These are phyloP conservation scores for Pyrrhosoma nymphula DNA, from an alignment of 2,888 invertebrate species.

Conservation along the genomic window DNA sequence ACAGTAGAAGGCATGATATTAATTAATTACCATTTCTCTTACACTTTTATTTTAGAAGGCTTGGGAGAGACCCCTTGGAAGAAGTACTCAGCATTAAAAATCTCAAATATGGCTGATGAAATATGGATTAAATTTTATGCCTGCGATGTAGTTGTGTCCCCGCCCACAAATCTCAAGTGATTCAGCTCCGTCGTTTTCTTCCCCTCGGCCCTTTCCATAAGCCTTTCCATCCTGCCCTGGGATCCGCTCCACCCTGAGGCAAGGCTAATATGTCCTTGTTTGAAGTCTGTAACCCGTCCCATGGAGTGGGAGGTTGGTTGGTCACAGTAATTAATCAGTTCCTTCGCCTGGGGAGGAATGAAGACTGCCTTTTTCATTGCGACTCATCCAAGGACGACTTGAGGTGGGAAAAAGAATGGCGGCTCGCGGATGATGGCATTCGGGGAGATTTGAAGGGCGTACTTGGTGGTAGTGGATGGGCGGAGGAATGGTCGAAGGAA, in stretches of 20 bases:
- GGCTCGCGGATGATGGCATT: slow-evolving; percentile 36
- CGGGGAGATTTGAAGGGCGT: not conserved
- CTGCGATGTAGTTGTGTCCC: not conserved
- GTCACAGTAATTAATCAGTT: slow-evolving; percentile 67
- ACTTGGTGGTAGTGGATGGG: not conserved
- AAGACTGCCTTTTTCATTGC: slow-evolving; percentile 48
- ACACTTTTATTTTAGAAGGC: too few relatives aligned
- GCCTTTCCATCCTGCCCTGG: not conserved
- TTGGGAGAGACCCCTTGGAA: too few relatives aligned
- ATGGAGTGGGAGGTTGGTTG: slow-evolving; percentile 51
- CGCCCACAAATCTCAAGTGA: not conserved
- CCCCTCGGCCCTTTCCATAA: not conserved
- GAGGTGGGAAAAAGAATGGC: slow-evolving; percentile 49
- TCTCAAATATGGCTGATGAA: not conserved
- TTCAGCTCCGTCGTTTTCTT: not conserved
- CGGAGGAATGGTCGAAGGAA: not conserved
- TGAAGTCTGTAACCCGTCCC: slow-evolving; percentile 33
- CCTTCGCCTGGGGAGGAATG: slow-evolving; percentile 19
- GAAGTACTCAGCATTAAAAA: not conserved
- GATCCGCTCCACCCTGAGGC: slow-evolving; percentile 32
- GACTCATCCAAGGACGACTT: slow-evolving; percentile 6
- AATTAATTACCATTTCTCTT: too few relatives aligned
- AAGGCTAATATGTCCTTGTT: slow-evolving; percentile 55
- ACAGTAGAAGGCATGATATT: too few relatives aligned
- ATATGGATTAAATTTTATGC: not conserved